Evolutionary conservation across 2,113 vertebrate genomes (phyloP), one percentile per base, ranked within the genome.

Genomic region (Sturnira hondurensis): DNA sequence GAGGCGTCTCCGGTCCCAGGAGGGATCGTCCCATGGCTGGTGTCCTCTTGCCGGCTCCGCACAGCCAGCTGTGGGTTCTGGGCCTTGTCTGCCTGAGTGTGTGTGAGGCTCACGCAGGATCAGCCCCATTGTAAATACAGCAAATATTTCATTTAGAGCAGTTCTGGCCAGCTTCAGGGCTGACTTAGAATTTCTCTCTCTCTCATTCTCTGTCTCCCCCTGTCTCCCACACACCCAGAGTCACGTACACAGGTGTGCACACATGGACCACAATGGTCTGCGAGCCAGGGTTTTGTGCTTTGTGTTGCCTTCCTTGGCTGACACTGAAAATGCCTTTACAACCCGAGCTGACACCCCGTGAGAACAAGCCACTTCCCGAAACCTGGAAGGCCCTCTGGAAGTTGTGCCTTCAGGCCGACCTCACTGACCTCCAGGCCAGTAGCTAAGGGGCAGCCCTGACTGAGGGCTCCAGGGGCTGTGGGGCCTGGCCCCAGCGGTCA

Each of bases 241-340:
- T 0, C 6, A 1, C 31, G 8, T 8, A 43, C 43, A 43, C 43
- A 6, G 38, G 5, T 3, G 17, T 1, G 0, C 2, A 2, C 41
- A 9, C 31, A 22, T 16, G 19, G 0, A 5, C 36, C 22, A 7
- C 24, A 0, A 0, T 2, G 2, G 52, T 38, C 84, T 47, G 41
- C 20, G 1, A 24, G 41, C 63, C 13, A 1, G 5, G n/a, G 5
- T 4, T n/a, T 13, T 5, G 26, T 26, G 26, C n/a, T 28, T 15
- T 4, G 11, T 0, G 1, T 3, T 5, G 2, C 8, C 83, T 67
- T 54, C 58, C 15, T 10, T 3, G 9, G 52, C 26, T 0, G 47
- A 68, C n/a, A 7, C n/a, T 6, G 5, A 26, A 33, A 63, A 63
- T 0, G 1, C 19, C 50, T 91, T 45, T 56, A 22, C 50, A 22